Evolutionary conservation across 37 sponge, comb jelly and placozoan species (phyloP).

Genomic region (Geodia barretti): DNA sequence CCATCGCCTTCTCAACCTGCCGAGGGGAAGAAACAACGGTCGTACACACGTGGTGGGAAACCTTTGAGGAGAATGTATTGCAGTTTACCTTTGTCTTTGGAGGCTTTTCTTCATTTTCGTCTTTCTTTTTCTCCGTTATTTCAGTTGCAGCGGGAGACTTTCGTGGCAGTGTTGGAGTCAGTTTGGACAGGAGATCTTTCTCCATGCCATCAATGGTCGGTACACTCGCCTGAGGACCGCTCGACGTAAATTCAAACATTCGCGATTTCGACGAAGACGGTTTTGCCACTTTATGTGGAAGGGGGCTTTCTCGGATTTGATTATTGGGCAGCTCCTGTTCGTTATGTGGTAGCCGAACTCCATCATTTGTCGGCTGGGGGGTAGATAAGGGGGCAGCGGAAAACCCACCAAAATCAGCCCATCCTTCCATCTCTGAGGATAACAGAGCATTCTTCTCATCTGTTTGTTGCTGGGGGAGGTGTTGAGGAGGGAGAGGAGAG

Average conservation of each 20-base stretch:
- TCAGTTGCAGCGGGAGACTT: not conserved
- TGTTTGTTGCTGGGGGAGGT: too few relatives aligned
- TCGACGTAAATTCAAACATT: not conserved
- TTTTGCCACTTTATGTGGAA: too few relatives aligned
- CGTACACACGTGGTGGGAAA: too few relatives aligned
- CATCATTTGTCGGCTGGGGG: not conserved
- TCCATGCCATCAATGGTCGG: not conserved
- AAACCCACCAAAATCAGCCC: slow-evolving; percentile 5
- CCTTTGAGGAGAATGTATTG: too few relatives aligned
- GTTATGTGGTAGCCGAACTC: not conserved
- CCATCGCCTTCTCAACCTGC: too few relatives aligned
- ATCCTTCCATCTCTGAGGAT: too few relatives aligned
- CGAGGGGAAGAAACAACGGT: too few relatives aligned
- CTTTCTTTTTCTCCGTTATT: not conserved
- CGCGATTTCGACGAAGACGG: not conserved
- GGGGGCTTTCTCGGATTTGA: too few relatives aligned
- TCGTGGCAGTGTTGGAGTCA: not conserved
- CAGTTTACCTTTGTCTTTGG: not conserved
- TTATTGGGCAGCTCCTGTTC: too few relatives aligned
- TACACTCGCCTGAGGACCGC: not conserved
- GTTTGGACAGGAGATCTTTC: not conserved
- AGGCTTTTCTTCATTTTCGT: not conserved
- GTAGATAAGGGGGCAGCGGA: not conserved
- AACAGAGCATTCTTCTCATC: too few relatives aligned
- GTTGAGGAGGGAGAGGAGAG: too few relatives aligned